phyloP scores from a whole-genome alignment of 2,113 vertebrate genomes.

The Sebastes schlegelii region DNA sequence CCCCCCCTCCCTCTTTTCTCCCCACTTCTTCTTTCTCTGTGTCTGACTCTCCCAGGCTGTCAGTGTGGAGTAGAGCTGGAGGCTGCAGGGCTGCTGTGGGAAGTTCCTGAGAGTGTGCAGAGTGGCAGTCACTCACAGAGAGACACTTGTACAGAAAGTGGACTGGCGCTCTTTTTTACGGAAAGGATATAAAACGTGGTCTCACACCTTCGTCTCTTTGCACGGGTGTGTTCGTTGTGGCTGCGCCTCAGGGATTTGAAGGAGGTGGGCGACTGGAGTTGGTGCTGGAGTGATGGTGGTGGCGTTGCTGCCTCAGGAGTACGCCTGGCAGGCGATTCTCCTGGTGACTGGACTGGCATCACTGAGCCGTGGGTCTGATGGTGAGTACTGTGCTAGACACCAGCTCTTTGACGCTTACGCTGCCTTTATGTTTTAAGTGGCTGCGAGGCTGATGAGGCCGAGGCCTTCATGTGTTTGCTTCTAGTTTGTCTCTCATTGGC shows the following conservation, averaged over 20 bases:
- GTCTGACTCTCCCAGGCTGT: conserved; percentile 81
- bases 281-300: conserved; percentile 60
- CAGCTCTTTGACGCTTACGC: not conserved
- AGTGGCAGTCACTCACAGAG: conserved; percentile 56
- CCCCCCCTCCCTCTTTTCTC: conserved; percentile 36
- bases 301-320: conserved; percentile 53
- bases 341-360: conserved; percentile 78
- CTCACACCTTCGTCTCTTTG: conserved; percentile 42
- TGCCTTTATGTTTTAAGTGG: not conserved
- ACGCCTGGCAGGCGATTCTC: conserved; percentile 73
- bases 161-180: conserved; percentile 17
- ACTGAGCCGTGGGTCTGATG: conserved; percentile 78
- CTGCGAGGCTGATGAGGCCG: not conserved
- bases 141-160: conserved; percentile 42
- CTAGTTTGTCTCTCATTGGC: not conserved
- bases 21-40: conserved; percentile 64
- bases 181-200: conserved; percentile 52
- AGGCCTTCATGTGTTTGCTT: not conserved
- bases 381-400: conserved; percentile 81
- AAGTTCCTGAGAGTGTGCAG: conserved; percentile 63
- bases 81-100: conserved; percentile 67
- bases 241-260: conserved; percentile 68
- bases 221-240: conserved; percentile 41
- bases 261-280: conserved; percentile 40
- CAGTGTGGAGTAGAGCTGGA: conserved; percentile 79